Conservation (phyloP, 2,113 vertebrate genomes). For the Brachionichthys hirsutus region DNA sequence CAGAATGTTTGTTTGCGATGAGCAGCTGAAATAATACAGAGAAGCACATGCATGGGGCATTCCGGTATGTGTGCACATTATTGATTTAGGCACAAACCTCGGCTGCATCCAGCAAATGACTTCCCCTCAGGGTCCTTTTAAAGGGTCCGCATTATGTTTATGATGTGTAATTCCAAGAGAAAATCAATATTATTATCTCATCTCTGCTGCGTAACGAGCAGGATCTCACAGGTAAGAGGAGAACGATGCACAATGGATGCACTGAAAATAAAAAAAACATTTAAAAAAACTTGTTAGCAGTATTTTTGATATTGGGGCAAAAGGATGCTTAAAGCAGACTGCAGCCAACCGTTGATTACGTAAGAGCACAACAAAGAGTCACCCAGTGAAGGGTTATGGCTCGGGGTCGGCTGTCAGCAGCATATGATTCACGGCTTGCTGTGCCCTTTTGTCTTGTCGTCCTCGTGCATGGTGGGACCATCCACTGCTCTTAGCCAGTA, state of each 20-base stretch:
- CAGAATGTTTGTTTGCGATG: slow-evolving; percentile 40
- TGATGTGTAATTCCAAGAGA: slow-evolving; percentile 47
- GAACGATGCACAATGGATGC: slow-evolving; percentile 19
- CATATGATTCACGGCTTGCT: slow-evolving; percentile 75
- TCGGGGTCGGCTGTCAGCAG: slow-evolving; percentile 72
- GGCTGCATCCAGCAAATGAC: slow-evolving; percentile 47
- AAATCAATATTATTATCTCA: slow-evolving; percentile 61
- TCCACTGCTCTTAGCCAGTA: slow-evolving; percentile 67
- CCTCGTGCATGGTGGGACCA: slow-evolving; percentile 64
- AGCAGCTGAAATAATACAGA: slow-evolving; percentile 31
- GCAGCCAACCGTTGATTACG: slow-evolving; percentile 59
- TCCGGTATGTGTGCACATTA: slow-evolving; percentile 43
- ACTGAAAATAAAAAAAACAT: not conserved
- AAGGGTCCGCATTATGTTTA: slow-evolving; percentile 31
- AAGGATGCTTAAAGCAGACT: slow-evolving; percentile 59
- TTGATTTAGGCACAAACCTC: slow-evolving; percentile 47
- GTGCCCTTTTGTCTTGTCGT: slow-evolving; percentile 72
- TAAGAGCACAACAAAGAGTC: slow-evolving; percentile 73
- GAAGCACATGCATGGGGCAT: slow-evolving; percentile 8
- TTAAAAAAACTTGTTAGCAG: slow-evolving; percentile 21
- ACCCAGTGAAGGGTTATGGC: slow-evolving; percentile 67
- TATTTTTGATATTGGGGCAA: slow-evolving; percentile 59
- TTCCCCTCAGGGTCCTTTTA: slow-evolving; percentile 41
- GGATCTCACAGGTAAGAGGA: slow-evolving; percentile 22
- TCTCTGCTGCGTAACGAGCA: slow-evolving; percentile 41